Percentiles rank a stretch among this genome's conserved stretches.
Conservation (phyloP, 2,888 invertebrate genomes). For the Nasonia oneida region DNA sequence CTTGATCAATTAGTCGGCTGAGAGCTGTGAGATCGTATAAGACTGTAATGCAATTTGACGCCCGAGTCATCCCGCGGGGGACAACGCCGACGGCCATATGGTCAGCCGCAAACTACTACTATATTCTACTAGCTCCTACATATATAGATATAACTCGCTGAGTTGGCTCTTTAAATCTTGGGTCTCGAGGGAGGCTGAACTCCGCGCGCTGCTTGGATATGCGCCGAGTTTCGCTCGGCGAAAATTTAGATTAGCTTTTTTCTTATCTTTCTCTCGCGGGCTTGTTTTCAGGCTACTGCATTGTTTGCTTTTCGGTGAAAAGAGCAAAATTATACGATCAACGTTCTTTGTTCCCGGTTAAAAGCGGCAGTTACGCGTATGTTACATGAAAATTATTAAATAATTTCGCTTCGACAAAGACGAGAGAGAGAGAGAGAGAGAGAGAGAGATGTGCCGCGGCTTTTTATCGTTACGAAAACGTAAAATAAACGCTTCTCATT, state of each 20-base stretch:
- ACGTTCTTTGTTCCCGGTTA: no score
- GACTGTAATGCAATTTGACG: constrained; percentile 33
- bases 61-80: neutral
- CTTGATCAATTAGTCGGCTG: neutral
- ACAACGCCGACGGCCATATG: neutral
- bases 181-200: neutral
- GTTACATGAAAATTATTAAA: no score
- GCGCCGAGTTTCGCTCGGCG: neutral
- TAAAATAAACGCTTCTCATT: no score
- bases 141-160: neutral
- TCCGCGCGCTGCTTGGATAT: neutral
- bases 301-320: no score
- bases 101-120: neutral
- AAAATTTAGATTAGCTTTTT: constrained; percentile 3
- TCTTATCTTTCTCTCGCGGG: neutral
- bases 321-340: no score
- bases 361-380: no score
- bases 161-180: neutral
- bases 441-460: no score
- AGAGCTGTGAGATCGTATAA: neutral
- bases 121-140: neutral
- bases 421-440: no score
- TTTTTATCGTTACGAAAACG: no score
- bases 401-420: no score
- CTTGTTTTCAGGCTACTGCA: neutral